Base-by-base conservation (phyloP, 2,888 invertebrate genomes). In the Psylliodes chrysocephalus region DNA sequence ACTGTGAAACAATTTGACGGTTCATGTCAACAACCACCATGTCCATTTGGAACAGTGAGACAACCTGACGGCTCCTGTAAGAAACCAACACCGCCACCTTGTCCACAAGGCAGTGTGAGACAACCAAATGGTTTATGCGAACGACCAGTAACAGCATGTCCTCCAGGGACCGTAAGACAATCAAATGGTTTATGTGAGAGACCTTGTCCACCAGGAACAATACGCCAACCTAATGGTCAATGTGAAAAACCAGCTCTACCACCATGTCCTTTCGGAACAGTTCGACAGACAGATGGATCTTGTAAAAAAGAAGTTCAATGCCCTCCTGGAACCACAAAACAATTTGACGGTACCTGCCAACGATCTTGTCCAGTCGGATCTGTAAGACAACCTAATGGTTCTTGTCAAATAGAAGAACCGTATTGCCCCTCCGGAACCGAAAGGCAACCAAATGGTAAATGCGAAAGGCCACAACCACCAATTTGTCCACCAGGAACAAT, bases 321-420 rank as follows among this genome's bases (percentile, higher is more conserved):
- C 47, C 71, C 71, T 10, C 68, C 66, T 18, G 53, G 28, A 15
- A 63, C 49, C 19, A 53, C 49, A 42, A 38, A 14, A 22, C 35
- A 61, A 25, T 51, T 63, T 12, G 47, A 46, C 30, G 63, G 66
- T 30, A 42, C 28, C 33, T 71, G 64, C 28, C 15, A 33, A 35
- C 54, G 46, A 46, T 40, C 63, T 0, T 67, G 69, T 51, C 71
- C 71, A 22, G 66, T 64, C 44, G 70, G 73, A 17, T 66, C 51
- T 3, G 25, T 49, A 10, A 22, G 40, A 30, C 28, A 38, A 49
- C 18, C 40, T 51, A 64, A 60, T 62, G 30, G 33, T 8, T 55
- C 46, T 60, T 28, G 49, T 61, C 0, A 25, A 52, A 33, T 5
- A 17, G 8, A 15, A 51, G 49, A 35, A 40, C 55, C 64, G 40